Base-by-base conservation (phyloP, 2,797 vertebrate species). In the Garrulus glandarius region DNA sequence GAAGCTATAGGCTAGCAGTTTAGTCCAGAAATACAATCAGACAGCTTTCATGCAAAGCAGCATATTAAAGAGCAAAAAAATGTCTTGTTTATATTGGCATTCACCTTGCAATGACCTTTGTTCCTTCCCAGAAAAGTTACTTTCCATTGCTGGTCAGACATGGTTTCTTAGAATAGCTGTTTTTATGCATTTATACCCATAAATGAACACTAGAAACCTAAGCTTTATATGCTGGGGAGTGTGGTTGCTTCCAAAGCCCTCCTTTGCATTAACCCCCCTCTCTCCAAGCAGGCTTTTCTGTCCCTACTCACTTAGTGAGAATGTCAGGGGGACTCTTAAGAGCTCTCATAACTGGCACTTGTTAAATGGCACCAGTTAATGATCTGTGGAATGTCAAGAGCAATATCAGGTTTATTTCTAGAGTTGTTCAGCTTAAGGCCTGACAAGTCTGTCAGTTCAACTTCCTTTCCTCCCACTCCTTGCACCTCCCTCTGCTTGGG, bases 321-420 rank as follows among this genome's bases (percentile, higher is more conserved):
- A n/a, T 1, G 1, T 32, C 0, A 1, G 7, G 20, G 50, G 52
- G 32, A 32, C 68, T 80, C n/a, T 15, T 46, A 19, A 44, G 57
- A 59, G 34, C 36, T 60, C 41, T 90, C 2, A 0, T 53, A 81
- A 68, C 72, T 68, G 37, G 64, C 34, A 6, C 46, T 71, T 60
- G 30, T 68, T 75, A 72, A 59, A 36, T 69, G 11, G 34, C 41
- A 57, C 7, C 37, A 18, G 63, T 46, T 84, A 74, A 46, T 41
- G 69, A 49, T 49, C 34, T 75, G 30, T 88, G 91, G 84, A 94
- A 84, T 76, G 67, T 71, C 46, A 84, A 74, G 68, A 72, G 55
- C 23, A 13, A 0, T 61, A 82, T 29, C 44, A 29, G 13, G 37
- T 67, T 79, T 82, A 30, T 65, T 96, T 91, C 50, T 37, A 55